phyloP scores from a whole-genome alignment of 2,888 invertebrate genomes.

The Tachystola acroxantha region DNA sequence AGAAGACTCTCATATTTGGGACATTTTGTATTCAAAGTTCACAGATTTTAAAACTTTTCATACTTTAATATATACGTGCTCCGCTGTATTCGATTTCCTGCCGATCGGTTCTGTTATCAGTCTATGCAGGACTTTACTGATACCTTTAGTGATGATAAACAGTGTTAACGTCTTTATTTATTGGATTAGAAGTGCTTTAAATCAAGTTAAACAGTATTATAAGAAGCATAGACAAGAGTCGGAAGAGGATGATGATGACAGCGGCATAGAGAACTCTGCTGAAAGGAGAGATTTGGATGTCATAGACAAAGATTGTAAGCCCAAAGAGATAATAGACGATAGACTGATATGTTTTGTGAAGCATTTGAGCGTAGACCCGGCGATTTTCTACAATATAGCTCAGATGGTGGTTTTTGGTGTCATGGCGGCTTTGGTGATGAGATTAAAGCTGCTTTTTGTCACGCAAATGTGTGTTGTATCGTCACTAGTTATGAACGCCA shows the following conservation, averaged over 20 bases:
- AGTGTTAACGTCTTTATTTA: conserved; percentile 47
- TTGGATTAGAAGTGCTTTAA: conserved; percentile 38
- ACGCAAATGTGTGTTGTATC: conserved; percentile 87
- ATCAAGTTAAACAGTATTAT: conserved; percentile 16
- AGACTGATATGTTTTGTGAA: conserved; percentile 36
- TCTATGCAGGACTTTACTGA: conserved; percentile 72
- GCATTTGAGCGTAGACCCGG: conserved; percentile 66
- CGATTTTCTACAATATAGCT: conserved; percentile 82
- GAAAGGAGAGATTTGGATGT: conserved; percentile 41
- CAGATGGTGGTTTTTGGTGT: conserved; percentile 84
- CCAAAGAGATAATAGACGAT: conserved; percentile 23
- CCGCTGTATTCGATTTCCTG: conserved; percentile 86
- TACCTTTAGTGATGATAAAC: conserved; percentile 75
- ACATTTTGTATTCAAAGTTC: conserved; percentile 84
- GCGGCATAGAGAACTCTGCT: conserved; percentile 74
- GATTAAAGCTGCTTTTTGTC: conserved; percentile 86
- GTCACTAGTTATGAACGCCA: conserved; percentile 80
- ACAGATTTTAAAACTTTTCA: conserved; percentile 84
- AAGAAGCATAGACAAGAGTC: not conserved
- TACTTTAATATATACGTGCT: conserved; percentile 87
- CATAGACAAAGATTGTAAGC: conserved; percentile 27
- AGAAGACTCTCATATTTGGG: conserved; percentile 84
- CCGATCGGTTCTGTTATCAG: conserved; percentile 72
- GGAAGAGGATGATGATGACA: conserved; percentile 66
- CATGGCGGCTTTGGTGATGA: conserved; percentile 88